Percentiles rank a stretch among this genome's conserved stretches.
Conservation (phyloP, 1,140 invertebrate species). For the Ylistrum balloti region DNA sequence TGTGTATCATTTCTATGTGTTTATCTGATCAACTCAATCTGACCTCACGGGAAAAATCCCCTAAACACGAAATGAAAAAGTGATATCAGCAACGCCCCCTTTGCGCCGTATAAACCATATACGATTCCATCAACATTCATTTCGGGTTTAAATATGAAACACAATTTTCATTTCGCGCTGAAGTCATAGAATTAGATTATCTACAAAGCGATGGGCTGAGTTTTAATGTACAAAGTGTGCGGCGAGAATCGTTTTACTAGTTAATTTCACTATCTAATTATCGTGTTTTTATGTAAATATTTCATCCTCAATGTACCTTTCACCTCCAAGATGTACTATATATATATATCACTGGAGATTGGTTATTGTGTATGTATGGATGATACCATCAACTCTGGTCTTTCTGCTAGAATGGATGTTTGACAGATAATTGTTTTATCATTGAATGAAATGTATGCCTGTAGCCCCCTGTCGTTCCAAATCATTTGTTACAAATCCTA, state of each 20-base stretch:
- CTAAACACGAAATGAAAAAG: too few species aligned
- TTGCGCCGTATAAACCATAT: too few species aligned
- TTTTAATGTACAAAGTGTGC: neutral
- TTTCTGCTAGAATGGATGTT: neutral
- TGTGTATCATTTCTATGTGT: too few species aligned
- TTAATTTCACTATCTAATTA: neutral
- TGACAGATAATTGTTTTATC: slow-evolving; percentile 40
- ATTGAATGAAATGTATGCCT: slow-evolving; percentile 2
- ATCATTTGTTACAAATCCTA: slow-evolving; percentile 31
- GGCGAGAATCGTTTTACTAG: neutral
- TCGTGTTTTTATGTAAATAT: neutral
- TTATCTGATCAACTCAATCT: too few species aligned
- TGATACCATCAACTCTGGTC: neutral
- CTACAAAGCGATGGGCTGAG: too few species aligned
- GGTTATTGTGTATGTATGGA: neutral
- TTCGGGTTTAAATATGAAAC: too few species aligned
- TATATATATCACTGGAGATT: too few species aligned
- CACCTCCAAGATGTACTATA: neutral
- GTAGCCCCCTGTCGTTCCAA: slow-evolving; percentile 31
- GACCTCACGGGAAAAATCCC: too few species aligned
- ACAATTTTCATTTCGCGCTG: too few species aligned
- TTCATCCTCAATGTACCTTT: neutral
- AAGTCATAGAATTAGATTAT: too few species aligned
- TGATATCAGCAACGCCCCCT: too few species aligned
- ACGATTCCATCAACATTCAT: too few species aligned